Base-by-base conservation (phyloP, 2,888 invertebrate species). In the Drosophila longiperda region DNA sequence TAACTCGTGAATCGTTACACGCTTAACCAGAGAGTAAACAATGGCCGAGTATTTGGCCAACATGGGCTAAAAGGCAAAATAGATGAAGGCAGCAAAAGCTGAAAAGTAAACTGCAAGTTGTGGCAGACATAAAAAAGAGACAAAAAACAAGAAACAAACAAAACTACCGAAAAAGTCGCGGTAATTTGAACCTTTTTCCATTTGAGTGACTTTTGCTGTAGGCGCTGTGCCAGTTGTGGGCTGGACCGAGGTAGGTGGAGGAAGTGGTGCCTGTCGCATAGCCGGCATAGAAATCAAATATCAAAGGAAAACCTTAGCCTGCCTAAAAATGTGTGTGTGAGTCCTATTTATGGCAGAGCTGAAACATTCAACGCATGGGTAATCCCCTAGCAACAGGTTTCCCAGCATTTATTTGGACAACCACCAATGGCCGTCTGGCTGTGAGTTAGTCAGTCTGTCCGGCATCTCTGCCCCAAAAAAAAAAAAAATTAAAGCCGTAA, bases 161-260 rank as follows among this genome's bases (percentile, higher is more conserved):
- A 58, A 70, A 71, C 71, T 48, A 34, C 34, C 15, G 42, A 82
- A 77, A 87, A 87, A 75, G 50, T 78, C 82, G 80, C 90, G 86
- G 79, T 87, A 89, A 89, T 89, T 89, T 82, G 83, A 90, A 86
- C 88, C 89, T 90, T 89, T 89, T 89, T 89, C 83, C 89, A 71
- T 85, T 85, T 71, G 80, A 83, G 58, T 87, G 88, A 82, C 59
- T 85, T 74, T 76, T 65, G 49, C 67, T 80, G 66, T 59, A 66
- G 70, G 55, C 7, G 45, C 66, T 50, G 45, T 29, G 29, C 29
- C 0, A 29, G 29, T 29, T 26, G 26, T 55, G 49, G 55, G 59
- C 72, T 32, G 60, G 60, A n/a, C 60, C 29, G 23, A 59, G n/a
- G 66, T 64, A n/a, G n/a, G 70, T 64, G 36, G 26, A 36, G 70